These are phyloP conservation scores for Napeogenes sylphis DNA, from an alignment of 2,888 invertebrate species.

Conservation along the genomic window DNA sequence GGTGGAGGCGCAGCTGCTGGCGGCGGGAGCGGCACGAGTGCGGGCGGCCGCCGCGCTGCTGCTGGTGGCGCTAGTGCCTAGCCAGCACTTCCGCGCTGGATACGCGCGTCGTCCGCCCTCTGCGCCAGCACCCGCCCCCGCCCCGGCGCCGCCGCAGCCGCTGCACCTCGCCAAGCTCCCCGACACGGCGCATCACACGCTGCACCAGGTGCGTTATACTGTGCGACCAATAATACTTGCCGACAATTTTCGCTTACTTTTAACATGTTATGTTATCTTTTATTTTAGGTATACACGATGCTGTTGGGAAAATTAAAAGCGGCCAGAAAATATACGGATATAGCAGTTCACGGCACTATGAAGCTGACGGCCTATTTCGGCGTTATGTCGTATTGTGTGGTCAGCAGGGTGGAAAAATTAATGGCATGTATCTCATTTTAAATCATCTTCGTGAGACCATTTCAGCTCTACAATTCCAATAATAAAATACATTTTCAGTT, in stretches of 20 bases:
- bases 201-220: constrained; percentile 64
- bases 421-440: constrained; percentile 79
- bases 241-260: constrained; percentile 36
- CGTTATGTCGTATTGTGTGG: constrained; percentile 92
- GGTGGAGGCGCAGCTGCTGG: constrained; percentile 93
- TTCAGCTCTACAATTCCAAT: no score
- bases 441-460: no score
- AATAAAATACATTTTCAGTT: constrained; percentile 77
- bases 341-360: constrained; percentile 91
- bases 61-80: constrained; percentile 93
- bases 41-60: constrained; percentile 91
- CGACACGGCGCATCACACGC: constrained; percentile 73
- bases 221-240: constrained; percentile 33
- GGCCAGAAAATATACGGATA: constrained; percentile 91
- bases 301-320: constrained; percentile 86
- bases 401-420: constrained; percentile 92
- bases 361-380: constrained; percentile 96
- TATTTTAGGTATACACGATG: constrained; percentile 84
- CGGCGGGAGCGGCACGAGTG: constrained; percentile 90
- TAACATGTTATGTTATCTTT: constrained; percentile 34
- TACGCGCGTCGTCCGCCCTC: constrained; percentile 81
- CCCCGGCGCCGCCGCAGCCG: constrained; percentile 59
- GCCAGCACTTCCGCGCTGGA: constrained; percentile 92
- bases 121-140: constrained; percentile 66
- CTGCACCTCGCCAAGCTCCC: constrained; percentile 58